These are phyloP conservation scores for Chaetorhynchus papuensis DNA, from an alignment of 2,113 vertebrate species.

Conservation along the genomic window DNA sequence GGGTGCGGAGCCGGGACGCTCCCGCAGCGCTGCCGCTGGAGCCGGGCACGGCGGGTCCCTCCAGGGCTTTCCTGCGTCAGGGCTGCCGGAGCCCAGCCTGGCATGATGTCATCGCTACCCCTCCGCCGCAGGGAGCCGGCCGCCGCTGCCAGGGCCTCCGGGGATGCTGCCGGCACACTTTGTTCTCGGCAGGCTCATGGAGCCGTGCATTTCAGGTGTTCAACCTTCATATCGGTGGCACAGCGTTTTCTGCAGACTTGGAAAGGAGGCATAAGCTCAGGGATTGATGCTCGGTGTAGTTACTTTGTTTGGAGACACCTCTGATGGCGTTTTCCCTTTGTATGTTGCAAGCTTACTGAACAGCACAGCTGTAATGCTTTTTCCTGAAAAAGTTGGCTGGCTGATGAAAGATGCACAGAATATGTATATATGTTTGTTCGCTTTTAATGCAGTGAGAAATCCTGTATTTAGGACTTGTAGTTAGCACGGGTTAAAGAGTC, in stretches of 20 bases:
- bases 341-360: not conserved
- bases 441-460: not conserved
- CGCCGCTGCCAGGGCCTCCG: not conserved
- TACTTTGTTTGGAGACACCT: not conserved
- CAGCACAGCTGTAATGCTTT: not conserved
- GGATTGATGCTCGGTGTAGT: not conserved
- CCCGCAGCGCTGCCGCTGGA: not conserved
- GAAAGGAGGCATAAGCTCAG: not conserved
- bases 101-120: conserved; percentile 67
- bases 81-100: not conserved
- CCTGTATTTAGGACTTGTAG: not conserved
- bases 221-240: rapidly evolving
- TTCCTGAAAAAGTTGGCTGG: not conserved
- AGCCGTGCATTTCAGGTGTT: not conserved
- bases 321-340: not conserved
- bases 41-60: not conserved
- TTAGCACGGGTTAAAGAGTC: not conserved
- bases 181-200: not conserved
- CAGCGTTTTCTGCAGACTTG: not conserved
- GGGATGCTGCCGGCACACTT: conserved; percentile 2
- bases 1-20: conserved; percentile 4
- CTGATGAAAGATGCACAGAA: not conserved
- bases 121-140: conserved; percentile 44
- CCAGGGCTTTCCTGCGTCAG: not conserved
- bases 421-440: not conserved